phyloP scores from a whole-genome alignment of 2,888 invertebrate genomes.

The Neria commutata region DNA sequence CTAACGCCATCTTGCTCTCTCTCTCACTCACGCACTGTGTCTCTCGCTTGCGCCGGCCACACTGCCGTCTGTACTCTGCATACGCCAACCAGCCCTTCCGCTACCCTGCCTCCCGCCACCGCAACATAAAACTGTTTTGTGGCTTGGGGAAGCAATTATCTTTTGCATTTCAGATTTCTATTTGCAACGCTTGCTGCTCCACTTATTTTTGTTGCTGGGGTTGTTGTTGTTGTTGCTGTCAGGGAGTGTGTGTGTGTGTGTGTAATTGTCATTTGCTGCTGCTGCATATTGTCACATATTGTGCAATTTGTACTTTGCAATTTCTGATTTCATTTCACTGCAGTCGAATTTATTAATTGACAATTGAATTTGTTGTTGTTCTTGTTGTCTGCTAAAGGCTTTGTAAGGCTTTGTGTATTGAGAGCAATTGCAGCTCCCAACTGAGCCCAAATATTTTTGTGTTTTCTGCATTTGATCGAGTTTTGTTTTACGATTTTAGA shows the following conservation, averaged over 20 bases:
- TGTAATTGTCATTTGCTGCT: slow-evolving; percentile 1
- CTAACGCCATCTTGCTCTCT: too few species aligned
- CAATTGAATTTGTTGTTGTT: neutral
- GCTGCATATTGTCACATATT: slow-evolving; percentile 2
- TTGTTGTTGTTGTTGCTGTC: slow-evolving; percentile 6
- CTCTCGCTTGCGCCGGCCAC: too few species aligned
- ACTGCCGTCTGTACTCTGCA: too few species aligned
- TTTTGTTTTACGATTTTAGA: too few species aligned
- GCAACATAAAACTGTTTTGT: slow-evolving; percentile 41
- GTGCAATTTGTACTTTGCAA: slow-evolving; percentile 5
- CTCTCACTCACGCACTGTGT: too few species aligned
- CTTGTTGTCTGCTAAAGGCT: too few species aligned
- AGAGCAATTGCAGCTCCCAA: too few species aligned
- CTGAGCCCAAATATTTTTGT: too few species aligned
- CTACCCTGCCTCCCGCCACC: neutral
- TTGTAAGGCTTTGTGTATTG: neutral
- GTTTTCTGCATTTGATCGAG: too few species aligned
- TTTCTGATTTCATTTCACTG: slow-evolving; percentile 10
- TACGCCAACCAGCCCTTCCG: too few species aligned
- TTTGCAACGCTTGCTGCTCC: slow-evolving; percentile 44
- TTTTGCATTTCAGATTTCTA: slow-evolving; percentile 49
- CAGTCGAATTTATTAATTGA: slow-evolving; percentile 14
- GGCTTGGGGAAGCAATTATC: slow-evolving; percentile 56
- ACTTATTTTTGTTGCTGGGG: slow-evolving; percentile 8
- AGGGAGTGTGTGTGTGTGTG: too few species aligned